Evolutionary conservation across 1,140 invertebrate species (phyloP).

Genomic region (Heliconius hermathena): DNA sequence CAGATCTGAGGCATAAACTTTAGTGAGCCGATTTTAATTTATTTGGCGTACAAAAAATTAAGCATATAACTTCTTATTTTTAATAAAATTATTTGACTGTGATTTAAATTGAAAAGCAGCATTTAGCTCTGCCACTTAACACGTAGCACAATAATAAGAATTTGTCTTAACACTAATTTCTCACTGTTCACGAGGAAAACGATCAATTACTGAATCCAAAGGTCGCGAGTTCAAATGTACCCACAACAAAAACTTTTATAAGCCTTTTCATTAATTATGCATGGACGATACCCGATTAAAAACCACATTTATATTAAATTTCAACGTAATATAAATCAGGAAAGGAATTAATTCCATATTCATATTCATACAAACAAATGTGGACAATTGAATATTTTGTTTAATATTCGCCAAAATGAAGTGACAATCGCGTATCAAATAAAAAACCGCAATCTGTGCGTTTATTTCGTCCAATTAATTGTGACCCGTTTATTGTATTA

Average conservation of each 20-base stretch:
- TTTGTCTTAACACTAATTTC: no score
- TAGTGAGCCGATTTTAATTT: no score
- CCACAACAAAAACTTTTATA: neutral
- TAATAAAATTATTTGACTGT: no score
- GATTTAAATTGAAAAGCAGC: neutral
- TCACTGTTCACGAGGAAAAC: neutral
- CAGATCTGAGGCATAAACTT: no score
- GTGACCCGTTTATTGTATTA: neutral
- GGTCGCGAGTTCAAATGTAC: neutral
- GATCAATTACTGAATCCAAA: neutral
- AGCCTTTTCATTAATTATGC: neutral
- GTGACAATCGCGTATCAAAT: conserved; percentile 8
- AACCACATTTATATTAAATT: conserved; percentile 3
- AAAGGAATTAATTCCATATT: neutral
- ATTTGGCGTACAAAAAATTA: no score
- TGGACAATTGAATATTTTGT: conserved; percentile 6
- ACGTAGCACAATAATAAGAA: no score
- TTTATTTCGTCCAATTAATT: conserved; percentile 1
- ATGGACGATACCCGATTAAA: neutral
- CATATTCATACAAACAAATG: neutral
- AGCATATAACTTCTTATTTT: no score
- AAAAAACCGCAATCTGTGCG: neutral
- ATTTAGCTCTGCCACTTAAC: no score
- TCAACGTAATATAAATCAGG: neutral
- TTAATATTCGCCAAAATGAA: neutral